Evolutionary conservation across 2,113 vertebrate species (phyloP).

Genomic region (Ahaetulla prasina): DNA sequence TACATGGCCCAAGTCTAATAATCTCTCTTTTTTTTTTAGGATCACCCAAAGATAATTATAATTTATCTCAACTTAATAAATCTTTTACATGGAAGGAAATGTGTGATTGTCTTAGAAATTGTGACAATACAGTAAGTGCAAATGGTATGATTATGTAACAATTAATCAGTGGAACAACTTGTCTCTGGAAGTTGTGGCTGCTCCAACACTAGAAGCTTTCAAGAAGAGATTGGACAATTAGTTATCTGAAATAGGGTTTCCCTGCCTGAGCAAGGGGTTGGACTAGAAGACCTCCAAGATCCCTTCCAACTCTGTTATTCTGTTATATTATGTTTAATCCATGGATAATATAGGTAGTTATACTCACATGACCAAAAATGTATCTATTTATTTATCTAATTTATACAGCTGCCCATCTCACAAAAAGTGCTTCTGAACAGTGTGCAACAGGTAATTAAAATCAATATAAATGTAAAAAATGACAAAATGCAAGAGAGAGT

Average conservation of each 20-base stretch:
- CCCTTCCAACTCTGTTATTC: too few relatives aligned
- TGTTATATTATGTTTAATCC: too few relatives aligned
- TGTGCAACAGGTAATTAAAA: not conserved
- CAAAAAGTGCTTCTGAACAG: not conserved
- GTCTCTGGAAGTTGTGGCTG: too few relatives aligned
- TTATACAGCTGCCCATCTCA: not conserved
- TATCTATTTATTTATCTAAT: not conserved
- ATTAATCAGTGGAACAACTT: too few relatives aligned
- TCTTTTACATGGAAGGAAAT: not conserved
- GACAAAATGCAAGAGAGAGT: too few relatives aligned
- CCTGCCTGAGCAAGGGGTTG: too few relatives aligned
- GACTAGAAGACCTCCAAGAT: too few relatives aligned
- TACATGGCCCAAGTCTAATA: not conserved
- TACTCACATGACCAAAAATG: not conserved
- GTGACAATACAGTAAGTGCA: conserved; percentile 8
- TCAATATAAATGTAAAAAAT: too few relatives aligned
- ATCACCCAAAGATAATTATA: not conserved
- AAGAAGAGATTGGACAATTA: too few relatives aligned
- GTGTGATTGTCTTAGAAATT: not conserved
- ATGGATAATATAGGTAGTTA: not conserved
- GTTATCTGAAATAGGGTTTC: too few relatives aligned
- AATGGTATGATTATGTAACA: too few relatives aligned
- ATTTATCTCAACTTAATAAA: not conserved
- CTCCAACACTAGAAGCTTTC: too few relatives aligned
- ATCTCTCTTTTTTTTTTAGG: not conserved